phyloP scores from a whole-genome alignment of 2,113 vertebrate species.

The Aldabrachelys gigantea region DNA sequence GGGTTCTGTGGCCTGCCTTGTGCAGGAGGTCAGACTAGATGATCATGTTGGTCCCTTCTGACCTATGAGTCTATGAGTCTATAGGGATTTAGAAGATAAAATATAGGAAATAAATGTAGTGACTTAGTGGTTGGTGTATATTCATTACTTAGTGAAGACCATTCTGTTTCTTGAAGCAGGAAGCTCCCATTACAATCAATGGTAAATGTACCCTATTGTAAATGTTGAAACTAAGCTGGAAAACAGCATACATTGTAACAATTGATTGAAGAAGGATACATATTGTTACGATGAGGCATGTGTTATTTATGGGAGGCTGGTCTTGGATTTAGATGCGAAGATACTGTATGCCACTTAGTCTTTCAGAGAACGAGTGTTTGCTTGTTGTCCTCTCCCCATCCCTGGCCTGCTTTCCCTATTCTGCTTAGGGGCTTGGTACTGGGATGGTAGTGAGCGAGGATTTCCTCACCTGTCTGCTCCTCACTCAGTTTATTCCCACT shows the following conservation, averaged over 20 bases:
- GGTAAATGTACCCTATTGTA: not conserved
- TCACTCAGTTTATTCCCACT: not conserved
- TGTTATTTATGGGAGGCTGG: not conserved
- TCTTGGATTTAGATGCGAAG: not conserved
- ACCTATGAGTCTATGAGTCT: no score
- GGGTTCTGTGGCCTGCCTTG: no score
- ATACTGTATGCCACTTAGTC: not conserved
- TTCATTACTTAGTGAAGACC: not conserved
- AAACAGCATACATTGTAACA: slow-evolving; percentile 21
- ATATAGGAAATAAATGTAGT: not conserved
- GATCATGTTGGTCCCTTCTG: no score
- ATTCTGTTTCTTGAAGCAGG: not conserved
- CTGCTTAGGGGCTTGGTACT: not conserved
- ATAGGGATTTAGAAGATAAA: not conserved
- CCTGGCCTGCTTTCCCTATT: not conserved
- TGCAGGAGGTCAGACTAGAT: no score
- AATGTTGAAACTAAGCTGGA: slow-evolving; percentile 20
- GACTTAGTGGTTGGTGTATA: not conserved
- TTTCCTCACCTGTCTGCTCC: not conserved
- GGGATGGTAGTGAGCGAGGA: not conserved
- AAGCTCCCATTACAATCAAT: not conserved
- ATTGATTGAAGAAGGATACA: not conserved
- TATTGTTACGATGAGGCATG: not conserved
- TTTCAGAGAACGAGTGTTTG: not conserved
- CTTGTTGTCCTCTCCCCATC: not conserved